These are phyloP conservation scores for Micromys minutus DNA, from an alignment of 2,113 vertebrate genomes.

Conservation along the genomic window DNA sequence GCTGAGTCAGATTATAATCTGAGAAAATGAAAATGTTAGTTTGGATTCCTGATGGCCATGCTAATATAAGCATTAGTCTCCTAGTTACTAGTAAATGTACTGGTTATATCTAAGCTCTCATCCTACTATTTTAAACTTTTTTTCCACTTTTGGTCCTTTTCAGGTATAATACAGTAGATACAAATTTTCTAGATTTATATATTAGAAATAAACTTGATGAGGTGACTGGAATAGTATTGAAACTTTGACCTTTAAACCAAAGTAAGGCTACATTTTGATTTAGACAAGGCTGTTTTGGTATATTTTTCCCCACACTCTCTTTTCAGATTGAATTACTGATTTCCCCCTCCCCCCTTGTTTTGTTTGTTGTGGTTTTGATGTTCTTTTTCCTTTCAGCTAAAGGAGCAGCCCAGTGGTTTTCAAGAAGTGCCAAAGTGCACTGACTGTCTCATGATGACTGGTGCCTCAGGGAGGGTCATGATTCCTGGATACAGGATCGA, in stretches of 20 bases:
- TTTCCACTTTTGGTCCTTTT: constrained; percentile 53
- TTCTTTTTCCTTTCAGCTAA: constrained; percentile 84
- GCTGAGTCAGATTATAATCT: not conserved
- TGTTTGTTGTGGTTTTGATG: constrained; percentile 84
- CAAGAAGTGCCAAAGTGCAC: constrained; percentile 83
- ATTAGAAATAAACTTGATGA: constrained; percentile 45
- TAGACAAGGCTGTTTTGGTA: constrained; percentile 77
- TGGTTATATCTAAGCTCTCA: constrained; percentile 23
- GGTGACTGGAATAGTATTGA: constrained; percentile 22
- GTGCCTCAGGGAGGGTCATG: constrained; percentile 83
- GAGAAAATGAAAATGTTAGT: constrained; percentile 14
- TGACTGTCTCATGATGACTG: constrained; percentile 82
- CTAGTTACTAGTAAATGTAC: constrained; percentile 23
- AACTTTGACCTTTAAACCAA: constrained; percentile 53
- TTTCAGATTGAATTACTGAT: constrained; percentile 80
- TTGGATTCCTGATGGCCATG: not conserved
- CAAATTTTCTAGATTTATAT: constrained; percentile 1
- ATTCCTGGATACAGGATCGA: constrained; percentile 83
- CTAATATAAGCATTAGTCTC: not conserved
- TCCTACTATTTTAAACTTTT: constrained; percentile 20
- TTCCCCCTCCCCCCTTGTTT: constrained; percentile 72
- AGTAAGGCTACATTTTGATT: constrained; percentile 61
- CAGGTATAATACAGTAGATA: not conserved
- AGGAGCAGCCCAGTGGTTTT: constrained; percentile 82
- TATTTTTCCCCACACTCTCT: constrained; percentile 79